Conservation (phyloP, 2,797 vertebrate species). For the Falco berigora region DNA sequence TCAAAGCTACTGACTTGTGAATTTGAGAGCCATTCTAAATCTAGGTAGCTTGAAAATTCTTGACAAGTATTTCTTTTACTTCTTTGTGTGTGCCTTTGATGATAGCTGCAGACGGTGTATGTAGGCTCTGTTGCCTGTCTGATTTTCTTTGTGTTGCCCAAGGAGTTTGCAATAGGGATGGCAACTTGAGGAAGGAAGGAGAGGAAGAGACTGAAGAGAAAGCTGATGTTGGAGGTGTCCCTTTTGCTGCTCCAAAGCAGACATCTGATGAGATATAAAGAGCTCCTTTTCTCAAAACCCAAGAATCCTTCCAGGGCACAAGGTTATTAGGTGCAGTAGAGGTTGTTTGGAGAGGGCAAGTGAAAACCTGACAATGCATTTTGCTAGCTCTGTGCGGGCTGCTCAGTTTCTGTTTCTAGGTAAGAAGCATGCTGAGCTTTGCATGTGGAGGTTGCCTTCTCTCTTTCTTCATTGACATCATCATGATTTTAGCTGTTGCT, state of each 20-base stretch:
- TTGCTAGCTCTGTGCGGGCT: background rate
- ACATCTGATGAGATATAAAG: background rate
- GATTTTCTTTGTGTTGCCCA: background rate
- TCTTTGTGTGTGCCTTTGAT: background rate
- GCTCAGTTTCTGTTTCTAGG: background rate
- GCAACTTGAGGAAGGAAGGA: background rate
- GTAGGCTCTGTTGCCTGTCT: background rate
- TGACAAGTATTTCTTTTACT: background rate
- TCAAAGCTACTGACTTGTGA: background rate
- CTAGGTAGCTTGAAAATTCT: background rate
- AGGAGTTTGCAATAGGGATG: background rate
- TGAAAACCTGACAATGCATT: background rate
- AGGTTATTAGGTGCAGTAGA: background rate
- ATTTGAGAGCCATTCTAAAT: background rate
- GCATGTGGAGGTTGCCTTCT: background rate
- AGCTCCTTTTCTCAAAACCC: background rate
- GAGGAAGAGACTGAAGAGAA: background rate
- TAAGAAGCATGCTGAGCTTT: background rate
- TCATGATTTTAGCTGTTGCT: background rate
- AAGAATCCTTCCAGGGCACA: background rate
- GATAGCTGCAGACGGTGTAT: background rate
- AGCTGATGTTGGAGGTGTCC: background rate
- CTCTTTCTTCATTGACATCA: background rate
- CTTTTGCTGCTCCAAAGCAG: background rate
- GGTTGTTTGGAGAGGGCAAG: background rate